These are phyloP conservation scores for Polietes domitor DNA, from an alignment of 2,888 invertebrate species.

Conservation along the genomic window DNA sequence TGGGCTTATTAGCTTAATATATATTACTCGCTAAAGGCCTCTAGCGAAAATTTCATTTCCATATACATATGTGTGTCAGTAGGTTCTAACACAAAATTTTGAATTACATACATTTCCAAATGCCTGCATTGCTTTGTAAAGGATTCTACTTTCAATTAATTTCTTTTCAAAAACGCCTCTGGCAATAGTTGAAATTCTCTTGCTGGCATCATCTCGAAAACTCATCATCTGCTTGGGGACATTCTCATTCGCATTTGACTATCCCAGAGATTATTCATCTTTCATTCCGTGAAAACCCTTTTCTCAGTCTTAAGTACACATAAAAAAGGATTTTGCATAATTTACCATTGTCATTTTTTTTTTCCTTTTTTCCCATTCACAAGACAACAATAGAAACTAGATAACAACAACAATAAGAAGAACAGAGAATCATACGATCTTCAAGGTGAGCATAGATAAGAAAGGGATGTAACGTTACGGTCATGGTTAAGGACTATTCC, in stretches of 20 bases:
- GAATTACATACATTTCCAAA: too few relatives aligned
- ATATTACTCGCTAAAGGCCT: too few relatives aligned
- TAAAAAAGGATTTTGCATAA: conserved; percentile 56
- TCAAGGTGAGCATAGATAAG: conserved; percentile 56
- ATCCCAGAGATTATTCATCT: background rate
- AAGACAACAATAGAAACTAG: conserved; percentile 34
- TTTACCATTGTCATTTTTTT: conserved; percentile 34
- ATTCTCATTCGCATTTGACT: background rate
- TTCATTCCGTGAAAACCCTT: conserved; percentile 45
- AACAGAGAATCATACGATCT: conserved; percentile 50
- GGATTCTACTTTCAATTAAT: too few relatives aligned
- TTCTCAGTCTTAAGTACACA: background rate
- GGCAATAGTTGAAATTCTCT: background rate
- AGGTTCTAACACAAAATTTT: too few relatives aligned
- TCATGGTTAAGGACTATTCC: conserved; percentile 59
- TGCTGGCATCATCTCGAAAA: background rate
- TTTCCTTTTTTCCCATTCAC: conserved; percentile 3
- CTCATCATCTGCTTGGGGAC: conserved; percentile 44
- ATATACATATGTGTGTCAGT: too few relatives aligned
- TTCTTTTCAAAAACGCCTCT: background rate
- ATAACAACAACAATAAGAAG: conserved; percentile 38
- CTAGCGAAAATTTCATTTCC: too few relatives aligned
- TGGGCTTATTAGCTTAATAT: too few relatives aligned
- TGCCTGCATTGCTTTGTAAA: too few relatives aligned
- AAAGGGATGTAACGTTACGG: conserved; percentile 54